Conservation (phyloP, 2,113 vertebrate genomes). For the Casuarius casuarius region DNA sequence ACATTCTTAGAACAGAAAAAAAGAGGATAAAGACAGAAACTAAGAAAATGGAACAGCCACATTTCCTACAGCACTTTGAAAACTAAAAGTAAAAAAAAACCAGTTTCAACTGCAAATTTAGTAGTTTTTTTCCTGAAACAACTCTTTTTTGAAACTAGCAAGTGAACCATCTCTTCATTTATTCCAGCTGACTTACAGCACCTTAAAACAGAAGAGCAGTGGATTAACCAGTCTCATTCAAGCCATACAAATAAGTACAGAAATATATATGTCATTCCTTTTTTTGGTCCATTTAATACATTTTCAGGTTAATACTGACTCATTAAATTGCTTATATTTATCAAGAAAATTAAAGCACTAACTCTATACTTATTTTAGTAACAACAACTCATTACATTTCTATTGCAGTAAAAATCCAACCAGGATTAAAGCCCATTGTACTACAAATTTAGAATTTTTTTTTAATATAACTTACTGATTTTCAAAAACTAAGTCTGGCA, state of each 20-base stretch:
- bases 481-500: background rate
- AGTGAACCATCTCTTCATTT: background rate
- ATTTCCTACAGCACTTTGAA: background rate
- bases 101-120: background rate
- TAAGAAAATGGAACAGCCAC: background rate
- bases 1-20: background rate
- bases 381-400: background rate
- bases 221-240: background rate
- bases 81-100: background rate
- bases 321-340: background rate
- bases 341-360: background rate
- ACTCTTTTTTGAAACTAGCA: background rate
- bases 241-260: background rate
- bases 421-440: background rate
- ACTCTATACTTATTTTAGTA: background rate
- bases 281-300: background rate
- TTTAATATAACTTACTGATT: background rate
- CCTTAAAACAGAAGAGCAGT: background rate
- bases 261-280: background rate
- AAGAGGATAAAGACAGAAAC: background rate
- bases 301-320: background rate
- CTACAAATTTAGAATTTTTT: background rate
- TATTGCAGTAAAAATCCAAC: background rate
- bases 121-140: background rate
- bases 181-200: background rate